Evolutionary conservation across 1,140 invertebrate species (phyloP).

Genomic region (Bicyclus anynana): DNA sequence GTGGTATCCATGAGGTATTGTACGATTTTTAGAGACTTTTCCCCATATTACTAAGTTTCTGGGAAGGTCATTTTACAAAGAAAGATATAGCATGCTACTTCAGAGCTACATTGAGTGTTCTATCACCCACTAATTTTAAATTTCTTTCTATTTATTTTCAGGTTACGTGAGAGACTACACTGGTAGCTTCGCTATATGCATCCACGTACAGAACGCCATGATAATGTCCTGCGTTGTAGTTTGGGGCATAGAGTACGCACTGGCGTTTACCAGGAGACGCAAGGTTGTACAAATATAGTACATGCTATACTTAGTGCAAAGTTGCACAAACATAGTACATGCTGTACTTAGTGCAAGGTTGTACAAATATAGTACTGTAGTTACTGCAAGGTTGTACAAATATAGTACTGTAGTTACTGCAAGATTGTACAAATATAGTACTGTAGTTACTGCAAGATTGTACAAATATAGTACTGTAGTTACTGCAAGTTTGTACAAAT

Average conservation of each 20-base stretch:
- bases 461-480: background rate
- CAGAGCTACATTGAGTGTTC: no score
- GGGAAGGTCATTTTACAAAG: no score
- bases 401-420: slow-evolving; percentile 35
- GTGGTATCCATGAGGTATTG: no score
- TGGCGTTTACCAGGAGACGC: slow-evolving; percentile 61
- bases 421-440: background rate
- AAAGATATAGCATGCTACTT: no score
- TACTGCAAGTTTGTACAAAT: no score
- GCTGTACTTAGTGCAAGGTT: background rate
- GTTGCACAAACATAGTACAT: slow-evolving; percentile 62
- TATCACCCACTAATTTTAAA: background rate
- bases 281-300: slow-evolving; percentile 69
- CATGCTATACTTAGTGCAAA: background rate
- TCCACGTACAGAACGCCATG: slow-evolving; percentile 83
- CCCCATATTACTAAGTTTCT: no score
- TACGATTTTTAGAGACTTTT: no score
- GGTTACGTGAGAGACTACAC: slow-evolving; percentile 84
- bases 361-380: slow-evolving; percentile 41
- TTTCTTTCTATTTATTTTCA: slow-evolving; percentile 51
- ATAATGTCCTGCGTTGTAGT: slow-evolving; percentile 82
- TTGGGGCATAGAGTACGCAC: slow-evolving; percentile 82
- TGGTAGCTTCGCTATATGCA: slow-evolving; percentile 82
- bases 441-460: no score
- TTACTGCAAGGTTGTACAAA: slow-evolving; percentile 18